Percentiles rank a stretch among this genome's conserved stretches.
phyloP scores from a whole-genome alignment of 1,140 invertebrate species.

The Cepaea nemoralis region DNA sequence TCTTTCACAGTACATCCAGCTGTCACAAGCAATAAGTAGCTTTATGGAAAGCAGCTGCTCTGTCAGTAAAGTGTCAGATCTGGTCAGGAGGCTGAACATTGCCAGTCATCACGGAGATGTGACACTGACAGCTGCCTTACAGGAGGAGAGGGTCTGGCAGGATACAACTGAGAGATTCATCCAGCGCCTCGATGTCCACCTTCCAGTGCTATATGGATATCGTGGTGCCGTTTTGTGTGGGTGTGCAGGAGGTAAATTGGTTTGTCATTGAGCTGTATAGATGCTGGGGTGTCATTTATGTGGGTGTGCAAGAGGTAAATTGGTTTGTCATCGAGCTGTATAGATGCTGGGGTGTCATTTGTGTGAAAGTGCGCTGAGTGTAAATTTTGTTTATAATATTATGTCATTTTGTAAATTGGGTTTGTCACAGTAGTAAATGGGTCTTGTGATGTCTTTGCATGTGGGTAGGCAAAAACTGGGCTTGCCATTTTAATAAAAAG shows the following conservation, averaged over 20 bases:
- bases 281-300: conserved; percentile 61
- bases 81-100: conserved; percentile 52
- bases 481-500: too few species aligned
- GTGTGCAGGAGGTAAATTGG: conserved; percentile 56
- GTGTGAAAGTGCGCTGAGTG: conserved; percentile 50
- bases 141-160: conserved; percentile 63
- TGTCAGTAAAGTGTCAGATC: conserved; percentile 40
- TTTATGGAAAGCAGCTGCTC: conserved; percentile 56
- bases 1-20: conserved; percentile 49
- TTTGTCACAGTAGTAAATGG: too few species aligned
- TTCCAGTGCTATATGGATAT: conserved; percentile 63
- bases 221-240: conserved; percentile 56
- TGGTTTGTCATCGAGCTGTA: conserved; percentile 43
- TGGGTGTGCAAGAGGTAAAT: conserved; percentile 58
- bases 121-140: conserved; percentile 38
- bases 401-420: too few species aligned
- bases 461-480: too few species aligned
- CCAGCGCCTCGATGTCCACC: conserved; percentile 46
- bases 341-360: conserved; percentile 63
- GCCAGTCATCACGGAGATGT: neutral
- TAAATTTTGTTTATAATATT: too few species aligned
- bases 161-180: conserved; percentile 56
- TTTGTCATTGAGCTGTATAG: conserved; percentile 48
- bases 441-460: too few species aligned
- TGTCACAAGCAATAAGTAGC: conserved; percentile 55